Evolutionary conservation across 2,113 vertebrate species (phyloP).

Genomic region (Sialia sialis): DNA sequence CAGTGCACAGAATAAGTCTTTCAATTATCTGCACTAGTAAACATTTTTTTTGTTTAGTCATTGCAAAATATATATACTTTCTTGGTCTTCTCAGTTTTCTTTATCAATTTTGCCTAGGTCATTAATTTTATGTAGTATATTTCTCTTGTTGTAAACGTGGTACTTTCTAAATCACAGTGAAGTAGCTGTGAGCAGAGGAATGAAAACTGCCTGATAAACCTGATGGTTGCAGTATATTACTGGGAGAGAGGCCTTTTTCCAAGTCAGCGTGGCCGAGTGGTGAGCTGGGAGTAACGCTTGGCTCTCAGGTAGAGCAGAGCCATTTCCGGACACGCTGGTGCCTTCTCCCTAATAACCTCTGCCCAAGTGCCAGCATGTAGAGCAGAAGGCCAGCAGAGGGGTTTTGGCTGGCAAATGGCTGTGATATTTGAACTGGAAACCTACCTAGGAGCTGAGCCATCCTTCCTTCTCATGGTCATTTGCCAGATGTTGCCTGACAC

Average conservation of each 20-base stretch:
- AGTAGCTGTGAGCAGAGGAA: not conserved
- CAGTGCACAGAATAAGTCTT: not conserved
- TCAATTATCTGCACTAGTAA: not conserved
- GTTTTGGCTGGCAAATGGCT: not conserved
- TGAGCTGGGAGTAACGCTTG: not conserved
- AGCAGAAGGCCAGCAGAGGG: not conserved
- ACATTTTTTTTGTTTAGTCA: not conserved
- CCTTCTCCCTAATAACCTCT: fast-evolving
- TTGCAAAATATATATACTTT: not conserved
- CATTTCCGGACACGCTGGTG: fast-evolving
- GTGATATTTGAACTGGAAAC: not conserved
- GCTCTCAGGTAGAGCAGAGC: not conserved
- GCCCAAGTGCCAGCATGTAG: not conserved
- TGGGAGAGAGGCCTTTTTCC: not conserved
- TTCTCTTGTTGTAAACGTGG: not conserved
- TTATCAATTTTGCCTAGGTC: not conserved
- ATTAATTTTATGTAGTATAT: not conserved
- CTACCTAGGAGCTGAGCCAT: not conserved
- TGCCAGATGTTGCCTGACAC: not conserved
- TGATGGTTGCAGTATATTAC: not conserved
- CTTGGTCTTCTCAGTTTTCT: not conserved
- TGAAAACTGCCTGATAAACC: not conserved
- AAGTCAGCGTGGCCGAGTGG: fast-evolving
- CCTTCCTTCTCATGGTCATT: not conserved
- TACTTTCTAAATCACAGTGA: not conserved